A percentile compares a stretch with the other conserved stretches of the same genome.
Evolutionary conservation across 2,113 vertebrate species (phyloP).

Genomic region (Pachypanchax playfairii): DNA sequence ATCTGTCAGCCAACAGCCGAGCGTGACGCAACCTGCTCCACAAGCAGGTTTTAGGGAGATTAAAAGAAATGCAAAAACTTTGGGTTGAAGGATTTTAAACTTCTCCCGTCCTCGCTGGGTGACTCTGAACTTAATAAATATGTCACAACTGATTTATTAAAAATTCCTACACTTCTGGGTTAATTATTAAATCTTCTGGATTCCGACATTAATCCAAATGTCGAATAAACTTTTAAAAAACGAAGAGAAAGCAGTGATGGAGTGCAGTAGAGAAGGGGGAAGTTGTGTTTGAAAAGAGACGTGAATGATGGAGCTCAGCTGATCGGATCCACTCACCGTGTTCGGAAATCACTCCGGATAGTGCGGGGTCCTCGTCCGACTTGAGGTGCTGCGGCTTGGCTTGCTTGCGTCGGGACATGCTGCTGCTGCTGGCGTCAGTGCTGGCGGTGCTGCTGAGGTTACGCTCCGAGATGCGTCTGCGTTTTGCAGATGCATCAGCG

Average conservation of each 20-base stretch:
- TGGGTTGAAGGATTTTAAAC: neutral
- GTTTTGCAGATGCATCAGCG: conserved; percentile 93
- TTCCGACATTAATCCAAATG: neutral
- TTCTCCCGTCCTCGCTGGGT: neutral
- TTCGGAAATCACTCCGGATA: conserved; percentile 88
- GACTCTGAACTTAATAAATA: neutral
- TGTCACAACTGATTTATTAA: neutral
- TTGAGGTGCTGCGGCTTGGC: conserved; percentile 98
- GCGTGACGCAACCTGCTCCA: conserved; percentile 10
- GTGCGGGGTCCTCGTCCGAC: conserved; percentile 91
- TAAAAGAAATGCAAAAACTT: conserved; percentile 26
- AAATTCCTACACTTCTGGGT: neutral
- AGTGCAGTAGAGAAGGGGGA: neutral
- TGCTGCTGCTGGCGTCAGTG: conserved; percentile 71
- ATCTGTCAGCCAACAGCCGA: conserved; percentile 19
- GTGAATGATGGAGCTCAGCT: conserved; percentile 9
- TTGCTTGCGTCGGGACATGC: conserved; percentile 99
- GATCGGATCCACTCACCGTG: conserved; percentile 85
- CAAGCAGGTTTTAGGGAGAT: conserved; percentile 2
- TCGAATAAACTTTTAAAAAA: neutral
- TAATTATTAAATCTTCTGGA: no score
- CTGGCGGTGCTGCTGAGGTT: conserved; percentile 58
- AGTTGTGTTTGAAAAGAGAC: neutral
- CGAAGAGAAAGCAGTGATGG: neutral
- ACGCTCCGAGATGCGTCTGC: conserved; percentile 83